phyloP scores from a whole-genome alignment of 2,888 invertebrate species.

The Chaitophorus viminalis region DNA sequence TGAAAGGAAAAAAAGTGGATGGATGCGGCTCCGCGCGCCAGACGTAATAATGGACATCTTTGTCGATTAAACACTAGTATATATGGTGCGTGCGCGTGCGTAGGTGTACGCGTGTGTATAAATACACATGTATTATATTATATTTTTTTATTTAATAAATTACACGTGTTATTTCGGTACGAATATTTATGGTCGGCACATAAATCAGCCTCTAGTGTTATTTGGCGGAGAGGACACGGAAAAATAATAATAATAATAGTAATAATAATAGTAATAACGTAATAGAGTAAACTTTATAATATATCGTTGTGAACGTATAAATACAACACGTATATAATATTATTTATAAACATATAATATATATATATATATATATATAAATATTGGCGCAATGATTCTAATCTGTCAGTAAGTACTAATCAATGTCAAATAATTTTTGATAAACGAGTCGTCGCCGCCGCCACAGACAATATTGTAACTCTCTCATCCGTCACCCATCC shows the following conservation, averaged over 20 bases:
- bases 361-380: neutral
- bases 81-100: neutral
- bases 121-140: neutral
- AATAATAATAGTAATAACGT: constrained; percentile 15
- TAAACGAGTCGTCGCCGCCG: constrained; percentile 38
- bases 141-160: constrained; percentile 34
- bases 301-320: neutral
- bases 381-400: constrained; percentile 50
- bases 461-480: neutral
- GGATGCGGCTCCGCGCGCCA: neutral
- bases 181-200: constrained; percentile 36
- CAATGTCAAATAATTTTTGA: constrained; percentile 59
- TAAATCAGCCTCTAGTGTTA: constrained; percentile 59
- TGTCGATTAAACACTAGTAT: constrained; percentile 3
- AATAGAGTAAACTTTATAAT: constrained; percentile 25
- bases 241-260: constrained; percentile 10
- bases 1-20: neutral
- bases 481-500: neutral
- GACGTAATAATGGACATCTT: neutral
- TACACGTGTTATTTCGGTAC: constrained; percentile 37
- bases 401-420: constrained; percentile 61
- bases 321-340: neutral
- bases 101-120: neutral
- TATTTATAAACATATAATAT: too few relatives aligned
- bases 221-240: constrained; percentile 28